A percentile compares a stretch with the other conserved stretches of the same genome.
Evolutionary conservation across 2,113 vertebrate species (phyloP).

Genomic region (Myrmecobius fasciatus): DNA sequence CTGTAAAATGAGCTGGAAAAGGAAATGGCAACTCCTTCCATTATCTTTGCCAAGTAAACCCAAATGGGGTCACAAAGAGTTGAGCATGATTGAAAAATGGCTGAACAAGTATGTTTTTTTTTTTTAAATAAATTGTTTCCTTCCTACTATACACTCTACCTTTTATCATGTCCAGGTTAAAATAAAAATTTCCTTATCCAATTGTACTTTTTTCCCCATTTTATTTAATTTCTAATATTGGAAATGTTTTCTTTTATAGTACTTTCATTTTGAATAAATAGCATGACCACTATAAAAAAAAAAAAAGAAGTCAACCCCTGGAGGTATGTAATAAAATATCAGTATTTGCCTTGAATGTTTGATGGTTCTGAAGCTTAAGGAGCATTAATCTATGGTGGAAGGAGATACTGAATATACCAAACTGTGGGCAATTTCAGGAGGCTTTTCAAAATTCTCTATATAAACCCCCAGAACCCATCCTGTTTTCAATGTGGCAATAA

Average conservation of each 20-base stretch:
- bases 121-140: neutral
- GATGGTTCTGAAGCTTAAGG: neutral
- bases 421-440: neutral
- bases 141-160: neutral
- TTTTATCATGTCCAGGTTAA: neutral
- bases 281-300: neutral
- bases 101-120: neutral
- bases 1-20: neutral
- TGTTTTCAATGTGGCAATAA: neutral
- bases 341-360: neutral
- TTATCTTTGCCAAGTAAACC: neutral
- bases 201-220: neutral
- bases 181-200: neutral
- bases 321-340: neutral
- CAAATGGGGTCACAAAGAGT: neutral
- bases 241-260: neutral
- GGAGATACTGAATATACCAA: neutral
- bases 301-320: neutral
- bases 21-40: neutral
- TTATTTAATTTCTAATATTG: neutral
- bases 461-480: neutral
- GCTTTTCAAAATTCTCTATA: neutral
- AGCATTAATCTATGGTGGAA: neutral
- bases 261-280: neutral
- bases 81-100: neutral